A percentile compares a stretch with the other conserved stretches of the same genome.
Evolutionary conservation across 2,797 vertebrate species (phyloP).

Genomic region (Acipenser ruthenus): DNA sequence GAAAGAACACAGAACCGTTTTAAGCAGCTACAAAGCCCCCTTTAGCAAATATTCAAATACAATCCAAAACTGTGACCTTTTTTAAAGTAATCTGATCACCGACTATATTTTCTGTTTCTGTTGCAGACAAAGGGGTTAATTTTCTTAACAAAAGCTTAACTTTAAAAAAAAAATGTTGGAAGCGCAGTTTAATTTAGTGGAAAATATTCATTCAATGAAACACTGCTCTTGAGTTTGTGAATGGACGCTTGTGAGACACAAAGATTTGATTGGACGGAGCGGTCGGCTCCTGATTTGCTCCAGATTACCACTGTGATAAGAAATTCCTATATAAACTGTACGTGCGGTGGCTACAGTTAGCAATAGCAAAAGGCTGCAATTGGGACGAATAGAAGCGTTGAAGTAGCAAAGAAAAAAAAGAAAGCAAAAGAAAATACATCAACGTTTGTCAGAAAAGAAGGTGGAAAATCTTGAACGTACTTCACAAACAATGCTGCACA

Average conservation of each 20-base stretch:
- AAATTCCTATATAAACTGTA: slow-evolving; percentile 82
- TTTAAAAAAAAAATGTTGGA: slow-evolving; percentile 27
- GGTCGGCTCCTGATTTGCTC: slow-evolving; percentile 68
- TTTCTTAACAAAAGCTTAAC: no score
- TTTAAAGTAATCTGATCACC: no score
- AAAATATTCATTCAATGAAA: slow-evolving; percentile 66
- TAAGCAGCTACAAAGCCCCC: no score
- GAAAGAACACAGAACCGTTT: no score
- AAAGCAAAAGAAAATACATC: not conserved
- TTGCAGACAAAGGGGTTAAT: no score
- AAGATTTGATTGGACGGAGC: slow-evolving; percentile 69
- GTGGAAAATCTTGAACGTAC: slow-evolving; percentile 45
- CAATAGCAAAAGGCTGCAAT: slow-evolving; percentile 58
- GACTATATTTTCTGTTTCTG: no score
- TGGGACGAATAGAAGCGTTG: slow-evolving; percentile 18
- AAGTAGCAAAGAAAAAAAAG: slow-evolving; percentile 12
- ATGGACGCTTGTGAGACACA: slow-evolving; percentile 42
- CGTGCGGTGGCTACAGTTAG: slow-evolving; percentile 64
- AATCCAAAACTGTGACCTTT: no score
- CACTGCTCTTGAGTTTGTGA: slow-evolving; percentile 54
- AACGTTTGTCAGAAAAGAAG: not conserved
- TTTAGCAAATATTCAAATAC: no score
- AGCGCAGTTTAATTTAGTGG: slow-evolving; percentile 58
- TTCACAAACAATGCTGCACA: slow-evolving; percentile 84
- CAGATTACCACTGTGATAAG: slow-evolving; percentile 53